A percentile compares a stretch with the other conserved stretches of the same genome.
phyloP scores from a whole-genome alignment of 2,797 vertebrate species.

The Protonibea diacanthus region DNA sequence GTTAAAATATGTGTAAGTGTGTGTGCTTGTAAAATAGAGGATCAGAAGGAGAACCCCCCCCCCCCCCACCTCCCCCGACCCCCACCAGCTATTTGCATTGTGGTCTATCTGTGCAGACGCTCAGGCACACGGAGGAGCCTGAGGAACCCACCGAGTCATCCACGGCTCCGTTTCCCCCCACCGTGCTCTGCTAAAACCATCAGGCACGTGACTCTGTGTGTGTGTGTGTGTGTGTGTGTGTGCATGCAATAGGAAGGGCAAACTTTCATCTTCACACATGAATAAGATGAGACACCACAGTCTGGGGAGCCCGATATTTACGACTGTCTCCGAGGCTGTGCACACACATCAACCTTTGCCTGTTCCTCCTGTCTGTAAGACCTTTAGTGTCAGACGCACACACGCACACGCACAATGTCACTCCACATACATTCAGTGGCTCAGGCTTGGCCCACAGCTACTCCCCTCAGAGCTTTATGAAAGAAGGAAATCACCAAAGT shows the following conservation, averaged over 20 bases:
- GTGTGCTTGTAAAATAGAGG: constrained; percentile 32
- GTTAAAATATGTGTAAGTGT: constrained; percentile 15
- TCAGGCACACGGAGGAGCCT: constrained; percentile 47
- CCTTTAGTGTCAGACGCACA: constrained; percentile 60
- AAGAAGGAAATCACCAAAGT: constrained; percentile 82
- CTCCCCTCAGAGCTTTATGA: constrained; percentile 65
- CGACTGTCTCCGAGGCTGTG: constrained; percentile 61
- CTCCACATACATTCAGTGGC: constrained; percentile 63
- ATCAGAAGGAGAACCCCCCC: constrained; percentile 42
- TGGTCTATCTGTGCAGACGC: constrained; percentile 65
- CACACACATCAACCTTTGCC: constrained; percentile 58
- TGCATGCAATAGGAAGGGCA: constrained; percentile 35
- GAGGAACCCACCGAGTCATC: constrained; percentile 64
- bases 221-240: constrained; percentile 2
- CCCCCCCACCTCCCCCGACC: constrained; percentile 30
- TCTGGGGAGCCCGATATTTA: constrained; percentile 78
- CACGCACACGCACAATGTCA: constrained; percentile 47
- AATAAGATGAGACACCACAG: constrained; percentile 74
- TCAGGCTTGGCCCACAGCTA: constrained; percentile 44
- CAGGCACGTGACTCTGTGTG: constrained; percentile 35
- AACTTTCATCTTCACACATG: constrained; percentile 79
- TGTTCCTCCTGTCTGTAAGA: constrained; percentile 37
- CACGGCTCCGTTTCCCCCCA: constrained; percentile 45
- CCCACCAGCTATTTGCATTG: constrained; percentile 59
- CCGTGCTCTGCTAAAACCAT: constrained; percentile 62